Base-by-base conservation (phyloP, 2,797 vertebrate species). In the Phoeniculus purpureus region DNA sequence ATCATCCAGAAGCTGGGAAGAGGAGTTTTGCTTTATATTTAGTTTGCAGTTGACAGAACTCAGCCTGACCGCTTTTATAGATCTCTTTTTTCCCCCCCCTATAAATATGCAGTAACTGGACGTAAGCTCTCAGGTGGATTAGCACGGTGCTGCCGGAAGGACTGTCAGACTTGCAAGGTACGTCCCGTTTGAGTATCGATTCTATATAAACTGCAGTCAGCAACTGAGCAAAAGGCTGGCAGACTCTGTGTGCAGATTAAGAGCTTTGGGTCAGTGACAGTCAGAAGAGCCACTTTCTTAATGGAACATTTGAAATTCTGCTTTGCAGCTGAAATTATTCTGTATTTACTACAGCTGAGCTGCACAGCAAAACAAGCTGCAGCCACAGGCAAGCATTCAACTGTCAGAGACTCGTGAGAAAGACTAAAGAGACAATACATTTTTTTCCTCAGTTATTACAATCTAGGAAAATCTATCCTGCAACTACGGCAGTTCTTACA, bases 81-180 rank as follows among this genome's bases (percentile, higher is more conserved):
- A 25, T 45, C 26, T 77, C 22, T 34, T 47, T 72, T 23, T 47
- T 37, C 68, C 56, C 34, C 43, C 52, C 27, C 66, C 29, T 40
- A 77, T 67, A 10, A 70, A 93, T 85, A 90, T 75, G 59, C 85
- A 95, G 93, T 90, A 92, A 94, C 85, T 91, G 94, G 94, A 96
- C 89, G 92, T 84, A 95, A 87, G 80, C 60, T 77, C 85, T 93
- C 72, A 96, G 95, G 96, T 97, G 97, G 97, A 97, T 95, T 96
- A 96, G 85, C 94, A 87, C 92, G 82, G 94, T 92, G 76, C 91
- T 92, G 96, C 94, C 23, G 31, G 95, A 96, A 97, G 93, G 92
- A 94, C 87, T 93, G 72, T 90, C 91, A 88, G 73, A 88, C 93
- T 94, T 93, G 91, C 85, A 96, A 98, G 98, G 98, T 98, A 98